phyloP scores from a whole-genome alignment of 2,113 vertebrate species.

The Mesoclemmys tuberculata region DNA sequence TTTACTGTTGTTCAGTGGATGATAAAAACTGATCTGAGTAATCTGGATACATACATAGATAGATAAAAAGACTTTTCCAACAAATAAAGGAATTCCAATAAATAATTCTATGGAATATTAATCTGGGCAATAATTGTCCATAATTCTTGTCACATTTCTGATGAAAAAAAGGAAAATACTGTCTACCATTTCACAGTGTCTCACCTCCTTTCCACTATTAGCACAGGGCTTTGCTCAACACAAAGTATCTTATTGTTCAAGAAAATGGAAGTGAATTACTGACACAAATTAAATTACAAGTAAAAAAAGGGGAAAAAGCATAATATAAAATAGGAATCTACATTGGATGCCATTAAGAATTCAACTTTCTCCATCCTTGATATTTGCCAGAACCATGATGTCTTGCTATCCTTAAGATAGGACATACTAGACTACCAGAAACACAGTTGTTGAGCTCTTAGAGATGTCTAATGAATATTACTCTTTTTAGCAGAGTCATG shows the following conservation, averaged over 20 bases:
- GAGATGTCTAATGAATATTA: neutral
- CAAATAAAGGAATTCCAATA: neutral
- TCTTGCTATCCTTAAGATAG: neutral
- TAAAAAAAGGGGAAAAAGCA: neutral
- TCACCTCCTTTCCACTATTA: neutral
- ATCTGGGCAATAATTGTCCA: neutral
- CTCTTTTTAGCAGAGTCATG: neutral
- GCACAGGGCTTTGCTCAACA: neutral
- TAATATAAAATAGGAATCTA: neutral
- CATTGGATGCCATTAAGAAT: neutral
- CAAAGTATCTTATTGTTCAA: neutral
- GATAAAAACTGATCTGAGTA: neutral
- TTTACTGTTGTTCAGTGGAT: rapidly evolving
- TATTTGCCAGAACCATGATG: neutral
- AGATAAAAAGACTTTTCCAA: neutral
- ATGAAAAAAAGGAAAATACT: neutral
- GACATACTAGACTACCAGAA: neutral
- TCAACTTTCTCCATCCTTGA: neutral
- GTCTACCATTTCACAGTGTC: neutral
- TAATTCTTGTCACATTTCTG: neutral
- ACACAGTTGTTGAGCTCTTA: neutral
- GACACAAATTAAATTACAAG: neutral
- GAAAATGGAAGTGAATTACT: neutral
- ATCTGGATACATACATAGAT: neutral
- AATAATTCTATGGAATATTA: neutral